These are phyloP conservation scores for Megamerina dolium DNA, from an alignment of 2,888 invertebrate genomes.

Conservation along the genomic window DNA sequence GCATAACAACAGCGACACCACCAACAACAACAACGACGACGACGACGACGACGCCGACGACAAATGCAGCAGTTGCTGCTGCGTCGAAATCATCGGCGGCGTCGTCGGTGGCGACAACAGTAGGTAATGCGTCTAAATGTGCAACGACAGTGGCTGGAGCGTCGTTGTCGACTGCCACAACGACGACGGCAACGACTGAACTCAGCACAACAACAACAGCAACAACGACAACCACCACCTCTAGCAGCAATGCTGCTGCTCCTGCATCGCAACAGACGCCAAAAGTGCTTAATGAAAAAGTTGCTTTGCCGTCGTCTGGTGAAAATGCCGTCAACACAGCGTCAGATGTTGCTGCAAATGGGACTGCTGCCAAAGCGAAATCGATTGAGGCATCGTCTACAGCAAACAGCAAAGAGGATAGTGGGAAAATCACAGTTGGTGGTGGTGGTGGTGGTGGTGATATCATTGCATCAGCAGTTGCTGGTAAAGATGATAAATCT, in stretches of 20 bases:
- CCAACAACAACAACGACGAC: too few relatives aligned
- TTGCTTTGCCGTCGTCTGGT: too few relatives aligned
- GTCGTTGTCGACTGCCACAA: conserved; percentile 4
- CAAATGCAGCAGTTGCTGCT: conserved; percentile 12
- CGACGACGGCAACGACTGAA: conserved; percentile 16
- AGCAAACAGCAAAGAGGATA: conserved; percentile 2
- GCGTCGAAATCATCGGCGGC: too few relatives aligned
- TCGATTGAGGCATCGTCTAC: conserved; percentile 10
- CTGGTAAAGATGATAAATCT: conserved; percentile 11
- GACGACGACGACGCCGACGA: too few relatives aligned
- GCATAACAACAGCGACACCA: too few relatives aligned
- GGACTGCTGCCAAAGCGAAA: conserved; percentile 4
- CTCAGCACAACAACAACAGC: conserved; percentile 12
- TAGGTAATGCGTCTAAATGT: too few relatives aligned
- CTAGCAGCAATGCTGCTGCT: conserved; percentile 2
- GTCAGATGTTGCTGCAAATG: conserved; percentile 10
- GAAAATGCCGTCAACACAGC: conserved; percentile 3
- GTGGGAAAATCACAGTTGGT: not conserved
- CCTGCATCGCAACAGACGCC: conserved; percentile 2
- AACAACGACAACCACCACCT: conserved; percentile 4
- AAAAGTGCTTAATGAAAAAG: too few relatives aligned
- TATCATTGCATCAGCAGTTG: conserved; percentile 8
- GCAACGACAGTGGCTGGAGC: not conserved
- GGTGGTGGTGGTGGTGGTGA: too few relatives aligned
- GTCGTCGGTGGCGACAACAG: too few relatives aligned